phyloP scores from a whole-genome alignment of 2,888 invertebrate genomes.

The Leptinotarsa juncta region DNA sequence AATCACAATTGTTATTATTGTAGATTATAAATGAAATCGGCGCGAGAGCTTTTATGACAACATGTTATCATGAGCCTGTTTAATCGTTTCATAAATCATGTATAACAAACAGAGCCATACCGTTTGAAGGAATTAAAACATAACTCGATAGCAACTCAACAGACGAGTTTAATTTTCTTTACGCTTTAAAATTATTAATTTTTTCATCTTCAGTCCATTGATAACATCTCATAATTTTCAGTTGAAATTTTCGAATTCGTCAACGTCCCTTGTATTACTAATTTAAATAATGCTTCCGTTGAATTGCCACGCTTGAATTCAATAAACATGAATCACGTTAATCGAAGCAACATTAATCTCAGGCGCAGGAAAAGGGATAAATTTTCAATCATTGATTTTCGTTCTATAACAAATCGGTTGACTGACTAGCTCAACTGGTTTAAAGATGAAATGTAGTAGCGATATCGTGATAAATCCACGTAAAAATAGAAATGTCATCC shows the following conservation, averaged over 20 bases:
- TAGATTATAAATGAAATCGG: neutral
- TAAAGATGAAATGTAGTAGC: conserved; percentile 17
- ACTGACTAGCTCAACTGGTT: conserved; percentile 19
- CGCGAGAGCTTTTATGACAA: neutral
- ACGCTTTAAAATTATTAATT: too few relatives aligned
- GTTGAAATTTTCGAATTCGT: conserved; percentile 23
- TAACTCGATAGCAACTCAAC: too few relatives aligned
- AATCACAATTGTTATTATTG: neutral
- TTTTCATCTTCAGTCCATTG: conserved; percentile 16
- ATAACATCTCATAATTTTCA: conserved; percentile 28
- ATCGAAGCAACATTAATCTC: conserved; percentile 30
- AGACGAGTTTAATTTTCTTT: too few relatives aligned
- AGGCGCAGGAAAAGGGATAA: conserved; percentile 13
- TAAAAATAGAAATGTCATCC: neutral
- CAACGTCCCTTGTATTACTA: conserved; percentile 29
- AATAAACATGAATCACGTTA: conserved; percentile 34
- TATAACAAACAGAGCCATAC: too few relatives aligned
- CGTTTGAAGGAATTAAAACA: too few relatives aligned
- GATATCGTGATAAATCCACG: conserved; percentile 23
- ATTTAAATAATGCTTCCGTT: conserved; percentile 24
- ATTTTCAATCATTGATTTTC: conserved; percentile 32
- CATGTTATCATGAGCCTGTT: neutral
- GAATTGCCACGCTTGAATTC: conserved; percentile 29
- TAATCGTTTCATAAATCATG: too few relatives aligned
- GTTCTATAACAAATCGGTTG: conserved; percentile 32